Conservation (phyloP, 2,113 vertebrate genomes). For the Nyctereutes procyonoides region DNA sequence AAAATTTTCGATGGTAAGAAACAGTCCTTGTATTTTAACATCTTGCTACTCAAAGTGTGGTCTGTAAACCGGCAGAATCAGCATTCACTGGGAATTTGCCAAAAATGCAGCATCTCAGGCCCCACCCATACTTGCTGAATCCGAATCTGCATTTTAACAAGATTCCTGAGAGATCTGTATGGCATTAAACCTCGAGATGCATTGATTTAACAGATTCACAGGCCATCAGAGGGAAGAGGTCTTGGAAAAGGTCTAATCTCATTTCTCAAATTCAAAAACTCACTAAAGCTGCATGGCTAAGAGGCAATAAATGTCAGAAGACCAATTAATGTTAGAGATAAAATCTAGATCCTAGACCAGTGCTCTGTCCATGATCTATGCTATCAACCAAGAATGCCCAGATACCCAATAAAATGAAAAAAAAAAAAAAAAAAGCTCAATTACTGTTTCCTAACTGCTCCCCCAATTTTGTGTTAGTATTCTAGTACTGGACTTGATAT, state of each 20-base stretch:
- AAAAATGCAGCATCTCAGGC: neutral
- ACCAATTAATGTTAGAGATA: neutral
- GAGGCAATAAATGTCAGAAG: neutral
- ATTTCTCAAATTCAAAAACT: slow-evolving; percentile 41
- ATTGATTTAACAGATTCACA: neutral
- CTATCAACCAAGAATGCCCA: neutral
- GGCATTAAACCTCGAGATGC: neutral
- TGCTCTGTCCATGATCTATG: neutral
- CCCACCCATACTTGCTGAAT: neutral
- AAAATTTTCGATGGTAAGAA: neutral
- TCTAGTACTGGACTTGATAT: neutral
- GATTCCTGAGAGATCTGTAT: neutral
- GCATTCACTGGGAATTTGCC: neutral
- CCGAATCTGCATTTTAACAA: slow-evolving; percentile 26
- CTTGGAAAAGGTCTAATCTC: neutral
- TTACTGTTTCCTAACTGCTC: slow-evolving; percentile 14
- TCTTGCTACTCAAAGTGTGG: neutral
- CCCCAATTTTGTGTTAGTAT: slow-evolving; percentile 52
- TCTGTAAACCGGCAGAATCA: neutral
- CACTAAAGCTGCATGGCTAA: neutral
- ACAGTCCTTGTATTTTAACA: slow-evolving; percentile 4
- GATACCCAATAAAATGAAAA: neutral
- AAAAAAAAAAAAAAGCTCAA: neutral
- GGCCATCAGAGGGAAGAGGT: neutral
- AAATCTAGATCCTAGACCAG: neutral